Base-by-base conservation (phyloP, 2,797 vertebrate genomes). In the Euthynnus affinis region DNA sequence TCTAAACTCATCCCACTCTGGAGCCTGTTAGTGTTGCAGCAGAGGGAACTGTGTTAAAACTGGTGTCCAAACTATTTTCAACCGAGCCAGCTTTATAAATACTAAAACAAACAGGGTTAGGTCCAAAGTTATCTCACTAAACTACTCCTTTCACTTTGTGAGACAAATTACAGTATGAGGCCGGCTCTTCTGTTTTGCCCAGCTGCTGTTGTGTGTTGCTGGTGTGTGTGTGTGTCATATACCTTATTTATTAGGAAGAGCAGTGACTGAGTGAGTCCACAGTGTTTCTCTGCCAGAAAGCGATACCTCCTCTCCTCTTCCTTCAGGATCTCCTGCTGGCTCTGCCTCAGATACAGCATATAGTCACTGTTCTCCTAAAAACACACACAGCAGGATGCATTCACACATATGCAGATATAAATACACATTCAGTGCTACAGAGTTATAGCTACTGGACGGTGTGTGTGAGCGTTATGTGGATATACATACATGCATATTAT, bases 221-320 rank as follows among this genome's bases (percentile, higher is more conserved):
- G 14, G 23, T 23, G 58, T 6, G 14, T 48, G 18, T 46, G 27
- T 53, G 58, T 76, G 67, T 75, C 77, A 65, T 48, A 2, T 56
- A 95, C 95, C 95, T 96, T 96, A 88, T 91, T 95, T 55, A 96
- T 91, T 37, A 96, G 92, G 74, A 93, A 95, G 20, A 96, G 88
- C 9, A 96, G 90, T 1, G 95, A 95, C 84, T 95, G 94, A 20
- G 93, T 94, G 63, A 96, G 93, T 61, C 95, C 94, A 22, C 97
- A 97, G 91, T 99, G 97, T 86, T 97, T 98, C 91, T 99, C 98
- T 0, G 97, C 97, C 84, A 99, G 89, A 92, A 99, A 99, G 63
- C 97, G 97, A 78, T 99, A 99, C 78, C 98, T 96, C 48, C 98
- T 95, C 88, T 97, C 97, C 93, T 99, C 97, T 86, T 99, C 98